Base-by-base conservation (phyloP, 1,140 invertebrate genomes). In the Hylyphantes graminicola region DNA sequence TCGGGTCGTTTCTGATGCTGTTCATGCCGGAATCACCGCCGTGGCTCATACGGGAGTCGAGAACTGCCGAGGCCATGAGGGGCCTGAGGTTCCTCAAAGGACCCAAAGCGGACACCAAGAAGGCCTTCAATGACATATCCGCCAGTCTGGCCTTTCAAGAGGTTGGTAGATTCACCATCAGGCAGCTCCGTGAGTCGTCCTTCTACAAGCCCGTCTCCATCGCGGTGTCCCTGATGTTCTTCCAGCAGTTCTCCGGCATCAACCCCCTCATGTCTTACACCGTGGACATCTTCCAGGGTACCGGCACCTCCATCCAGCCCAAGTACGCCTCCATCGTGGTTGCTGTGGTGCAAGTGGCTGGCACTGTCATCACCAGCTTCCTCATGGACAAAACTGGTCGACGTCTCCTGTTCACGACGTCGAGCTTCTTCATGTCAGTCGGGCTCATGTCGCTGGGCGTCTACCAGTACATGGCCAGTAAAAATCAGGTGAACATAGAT, bases 261-360 rank as follows among this genome's bases (percentile, higher is more conserved):
- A 97, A 97, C 87, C 96, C 96, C 2, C 94, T 97, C 35, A 96
- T 98, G 87, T 97, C 97, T 88, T 97, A 98, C 88, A 95, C 96
- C 0, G 94, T 94, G 13, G 91, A 91, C 65, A 97, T 98, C 70
- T 98, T 98, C 89, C 89, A 86, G 1, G 91, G 91, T 8, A 92
- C 94, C 5, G 92, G 93, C 0, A 92, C 93, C 84, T 94, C 89
- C 4, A 90, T 95, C 12, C 86, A 91, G 9, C 81, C 92, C 0
- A 89, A 90, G 50, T 87, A 92, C 50, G 92, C 93, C 0, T 93
- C 95, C 0, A 96, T 96, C 50, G 94, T 97, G 84, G 93, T 98
- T 48, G 96, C 96, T 13, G 88, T 94, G 8, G 96, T 98, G 0
- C 97, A 98, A 88, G 95, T 98, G 87, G 88, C 93, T 21, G 95